A percentile compares a stretch with the other conserved stretches of the same genome.
phyloP scores from a whole-genome alignment of 1,140 invertebrate species.

The Riptortus pedestris region DNA sequence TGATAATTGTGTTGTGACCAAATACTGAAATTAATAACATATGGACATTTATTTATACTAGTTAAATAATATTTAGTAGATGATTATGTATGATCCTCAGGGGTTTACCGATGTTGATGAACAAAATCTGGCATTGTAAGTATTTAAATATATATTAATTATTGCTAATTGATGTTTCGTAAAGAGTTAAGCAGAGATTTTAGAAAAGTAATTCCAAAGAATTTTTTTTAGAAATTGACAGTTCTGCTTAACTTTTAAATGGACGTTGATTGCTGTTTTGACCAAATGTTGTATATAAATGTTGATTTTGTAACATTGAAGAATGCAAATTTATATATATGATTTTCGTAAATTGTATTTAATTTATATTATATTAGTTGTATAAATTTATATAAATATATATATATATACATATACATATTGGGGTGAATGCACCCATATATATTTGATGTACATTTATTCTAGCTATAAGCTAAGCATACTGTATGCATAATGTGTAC shows the following conservation, averaged over 20 bases:
- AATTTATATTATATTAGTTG: slow-evolving; percentile 13
- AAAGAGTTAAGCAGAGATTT: background rate
- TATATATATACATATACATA: slow-evolving; percentile 8
- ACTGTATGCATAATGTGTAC: slow-evolving; percentile 5
- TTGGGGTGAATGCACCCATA: background rate
- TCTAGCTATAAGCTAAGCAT: background rate
- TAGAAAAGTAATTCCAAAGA: slow-evolving; percentile 2
- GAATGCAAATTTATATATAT: slow-evolving; percentile 2
- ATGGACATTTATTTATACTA: slow-evolving; percentile 7
- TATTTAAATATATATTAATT: too few species aligned
- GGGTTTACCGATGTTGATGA: background rate
- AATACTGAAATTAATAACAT: slow-evolving; percentile 7
- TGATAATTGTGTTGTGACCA: slow-evolving; percentile 18
- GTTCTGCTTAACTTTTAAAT: slow-evolving; percentile 2
- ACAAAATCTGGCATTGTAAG: too few species aligned
- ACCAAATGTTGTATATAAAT: slow-evolving; percentile 19
- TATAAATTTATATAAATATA: slow-evolving; percentile 4
- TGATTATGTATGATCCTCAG: slow-evolving; percentile 3
- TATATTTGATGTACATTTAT: slow-evolving; percentile 4
- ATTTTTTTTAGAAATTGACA: background rate
- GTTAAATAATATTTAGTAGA: slow-evolving; percentile 1
- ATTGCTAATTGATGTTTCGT: background rate
- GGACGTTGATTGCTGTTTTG: slow-evolving; percentile 4
- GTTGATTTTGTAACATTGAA: slow-evolving; percentile 17
- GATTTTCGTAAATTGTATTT: slow-evolving; percentile 9